These are phyloP conservation scores for Epirrhoe tristata DNA, from an alignment of 2,888 invertebrate species.

Conservation along the genomic window DNA sequence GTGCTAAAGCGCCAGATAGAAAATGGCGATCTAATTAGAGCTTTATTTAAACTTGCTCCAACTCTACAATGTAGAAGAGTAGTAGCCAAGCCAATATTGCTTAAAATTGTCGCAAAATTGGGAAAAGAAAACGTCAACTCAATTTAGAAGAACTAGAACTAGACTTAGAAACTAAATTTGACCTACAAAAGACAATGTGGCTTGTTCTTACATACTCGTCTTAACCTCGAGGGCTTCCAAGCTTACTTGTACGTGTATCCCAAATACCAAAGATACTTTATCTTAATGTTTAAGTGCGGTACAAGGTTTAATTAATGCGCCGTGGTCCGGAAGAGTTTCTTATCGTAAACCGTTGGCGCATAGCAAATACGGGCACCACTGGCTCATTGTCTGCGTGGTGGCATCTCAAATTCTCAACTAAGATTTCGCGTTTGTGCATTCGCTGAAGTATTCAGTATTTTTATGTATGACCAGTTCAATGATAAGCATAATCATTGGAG, in stretches of 20 bases:
- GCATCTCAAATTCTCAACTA: not conserved
- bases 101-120: not conserved
- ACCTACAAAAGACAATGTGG: not conserved
- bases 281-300: conserved; percentile 17
- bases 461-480: not conserved
- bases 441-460: not conserved
- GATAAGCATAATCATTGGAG: not conserved
- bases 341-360: conserved; percentile 28
- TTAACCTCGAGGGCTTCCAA: conserved; percentile 1
- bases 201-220: not conserved
- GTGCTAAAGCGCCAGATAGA: conserved; percentile 27
- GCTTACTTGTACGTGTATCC: conserved; percentile 26
- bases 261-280: conserved; percentile 19
- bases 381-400: conserved; percentile 12
- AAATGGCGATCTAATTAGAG: conserved; percentile 22
- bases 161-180: not conserved
- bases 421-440: not conserved
- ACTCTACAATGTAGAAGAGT: not conserved
- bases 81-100: not conserved
- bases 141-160: no score
- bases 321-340: conserved; percentile 27
- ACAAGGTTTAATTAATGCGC: conserved; percentile 26
- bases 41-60: conserved; percentile 18
- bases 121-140: not conserved
- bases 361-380: conserved; percentile 16